phyloP scores from a whole-genome alignment of 2,888 invertebrate species.

The Sinelater perroti region DNA sequence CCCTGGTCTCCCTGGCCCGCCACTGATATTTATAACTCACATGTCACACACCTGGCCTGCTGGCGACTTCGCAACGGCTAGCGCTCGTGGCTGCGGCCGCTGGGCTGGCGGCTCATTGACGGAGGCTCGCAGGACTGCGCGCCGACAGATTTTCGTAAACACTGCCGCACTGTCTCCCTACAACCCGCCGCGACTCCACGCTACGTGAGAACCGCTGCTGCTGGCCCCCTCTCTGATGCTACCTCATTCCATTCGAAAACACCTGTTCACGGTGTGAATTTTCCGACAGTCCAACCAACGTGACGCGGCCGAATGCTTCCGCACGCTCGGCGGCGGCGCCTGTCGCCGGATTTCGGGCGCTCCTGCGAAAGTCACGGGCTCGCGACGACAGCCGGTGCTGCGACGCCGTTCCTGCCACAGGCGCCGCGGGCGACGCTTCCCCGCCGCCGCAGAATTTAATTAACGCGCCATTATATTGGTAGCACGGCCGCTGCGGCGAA shows the following conservation, averaged over 20 bases:
- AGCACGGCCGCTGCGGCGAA: slow-evolving; percentile 45
- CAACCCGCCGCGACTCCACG: slow-evolving; percentile 50
- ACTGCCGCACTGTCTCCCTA: slow-evolving; percentile 34
- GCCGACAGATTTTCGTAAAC: slow-evolving; percentile 26
- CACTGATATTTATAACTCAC: too few relatives aligned
- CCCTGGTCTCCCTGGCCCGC: slow-evolving; percentile 23
- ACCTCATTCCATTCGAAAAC: slow-evolving; percentile 76
- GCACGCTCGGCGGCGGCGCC: slow-evolving; percentile 22
- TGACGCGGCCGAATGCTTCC: slow-evolving; percentile 24
- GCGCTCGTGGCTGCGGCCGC: slow-evolving; percentile 23
- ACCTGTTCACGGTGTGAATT: slow-evolving; percentile 78
- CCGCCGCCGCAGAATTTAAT: slow-evolving; percentile 28
- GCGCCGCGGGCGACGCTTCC: background rate
- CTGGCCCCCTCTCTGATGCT: slow-evolving; percentile 56
- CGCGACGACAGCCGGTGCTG: background rate
- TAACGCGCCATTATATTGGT: slow-evolving; percentile 39
- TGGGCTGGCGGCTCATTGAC: slow-evolving; percentile 27
- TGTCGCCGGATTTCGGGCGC: too few relatives aligned
- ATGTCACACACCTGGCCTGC: slow-evolving; percentile 29
- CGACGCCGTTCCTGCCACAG: background rate
- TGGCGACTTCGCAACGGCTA: slow-evolving; percentile 14
- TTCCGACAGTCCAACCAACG: slow-evolving; percentile 72
- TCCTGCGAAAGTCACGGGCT: too few relatives aligned
- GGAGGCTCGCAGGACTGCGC: slow-evolving; percentile 5
- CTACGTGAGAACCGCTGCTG: slow-evolving; percentile 56